Percentiles rank a stretch among this genome's conserved stretches.
Evolutionary conservation across 2,113 vertebrate species (phyloP).

Genomic region (Nannobrachium achirus): DNA sequence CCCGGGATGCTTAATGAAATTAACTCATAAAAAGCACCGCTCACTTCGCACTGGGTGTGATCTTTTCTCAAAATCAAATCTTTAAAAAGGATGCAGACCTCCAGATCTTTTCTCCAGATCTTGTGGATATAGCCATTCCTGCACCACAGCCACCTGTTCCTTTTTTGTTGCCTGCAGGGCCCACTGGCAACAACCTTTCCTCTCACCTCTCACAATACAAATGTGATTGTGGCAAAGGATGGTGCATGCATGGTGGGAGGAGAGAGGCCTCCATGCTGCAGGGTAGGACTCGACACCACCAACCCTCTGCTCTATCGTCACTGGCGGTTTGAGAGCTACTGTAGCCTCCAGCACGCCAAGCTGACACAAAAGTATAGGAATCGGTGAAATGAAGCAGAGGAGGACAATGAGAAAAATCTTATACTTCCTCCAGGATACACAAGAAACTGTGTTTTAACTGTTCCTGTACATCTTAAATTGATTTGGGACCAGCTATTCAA

Average conservation of each 20-base stretch:
- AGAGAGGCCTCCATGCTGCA: slow-evolving; percentile 68
- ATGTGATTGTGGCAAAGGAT: slow-evolving; percentile 69
- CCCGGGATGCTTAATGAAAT: no score
- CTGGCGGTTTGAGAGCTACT: slow-evolving; percentile 62
- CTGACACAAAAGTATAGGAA: slow-evolving; percentile 43
- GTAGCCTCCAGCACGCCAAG: slow-evolving; percentile 59
- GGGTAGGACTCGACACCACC: slow-evolving; percentile 71
- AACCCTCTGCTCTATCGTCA: slow-evolving; percentile 46
- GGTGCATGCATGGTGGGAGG: slow-evolving; percentile 53
- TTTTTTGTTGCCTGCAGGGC: slow-evolving; percentile 60
- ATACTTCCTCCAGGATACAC: slow-evolving; percentile 16
- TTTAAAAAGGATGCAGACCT: slow-evolving; percentile 1
- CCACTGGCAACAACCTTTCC: slow-evolving; percentile 62
- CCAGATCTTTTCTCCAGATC: slow-evolving; percentile 28
- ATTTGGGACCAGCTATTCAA: no score
- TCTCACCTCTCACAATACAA: slow-evolving; percentile 70
- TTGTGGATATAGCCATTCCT: slow-evolving; percentile 52
- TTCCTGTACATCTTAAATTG: no score
- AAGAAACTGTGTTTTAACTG: background rate
- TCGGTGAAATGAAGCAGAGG: slow-evolving; percentile 26
- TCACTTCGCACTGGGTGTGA: no score
- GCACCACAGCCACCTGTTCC: slow-evolving; percentile 69
- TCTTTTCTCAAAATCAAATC: no score
- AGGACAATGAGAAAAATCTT: slow-evolving; percentile 21
- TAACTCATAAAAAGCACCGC: no score